Conservation (phyloP, 2,888 invertebrate species). For the Cephus sareptanus region DNA sequence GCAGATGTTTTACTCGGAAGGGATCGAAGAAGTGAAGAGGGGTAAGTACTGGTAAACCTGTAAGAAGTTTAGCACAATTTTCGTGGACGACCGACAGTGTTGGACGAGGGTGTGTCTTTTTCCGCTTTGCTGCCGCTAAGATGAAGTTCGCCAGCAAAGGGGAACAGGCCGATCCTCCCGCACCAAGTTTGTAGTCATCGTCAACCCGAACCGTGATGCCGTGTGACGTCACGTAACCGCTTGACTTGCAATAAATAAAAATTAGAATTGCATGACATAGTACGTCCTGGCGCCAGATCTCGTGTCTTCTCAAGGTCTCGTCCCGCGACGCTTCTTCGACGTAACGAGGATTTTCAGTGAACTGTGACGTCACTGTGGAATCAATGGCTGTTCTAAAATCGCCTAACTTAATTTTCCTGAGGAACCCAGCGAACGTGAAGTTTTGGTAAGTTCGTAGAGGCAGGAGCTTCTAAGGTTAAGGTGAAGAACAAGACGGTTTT, state of each 20-base stretch:
- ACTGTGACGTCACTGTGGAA: not conserved
- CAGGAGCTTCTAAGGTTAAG: too few species aligned
- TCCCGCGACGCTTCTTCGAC: not conserved
- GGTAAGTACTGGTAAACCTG: not conserved
- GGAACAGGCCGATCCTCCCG: slow-evolving; percentile 69
- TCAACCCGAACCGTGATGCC: not conserved
- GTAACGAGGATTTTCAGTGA: not conserved
- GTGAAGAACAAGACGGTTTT: slow-evolving; percentile 9
- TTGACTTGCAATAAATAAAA: not conserved
- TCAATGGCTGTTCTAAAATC: not conserved
- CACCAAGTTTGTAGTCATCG: slow-evolving; percentile 26
- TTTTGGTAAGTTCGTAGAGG: not conserved
- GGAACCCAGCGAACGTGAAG: not conserved
- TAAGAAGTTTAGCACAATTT: not conserved
- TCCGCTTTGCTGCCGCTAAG: slow-evolving; percentile 74
- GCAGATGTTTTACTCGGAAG: not conserved
- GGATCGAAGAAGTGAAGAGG: not conserved
- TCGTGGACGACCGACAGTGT: slow-evolving; percentile 20
- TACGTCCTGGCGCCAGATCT: not conserved
- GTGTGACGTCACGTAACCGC: not conserved
- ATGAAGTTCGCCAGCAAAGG: slow-evolving; percentile 71
- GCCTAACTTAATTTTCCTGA: not conserved
- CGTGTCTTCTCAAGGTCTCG: not conserved
- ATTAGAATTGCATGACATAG: not conserved
- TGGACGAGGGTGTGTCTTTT: slow-evolving; percentile 72